phyloP scores from a whole-genome alignment of 2,888 invertebrate genomes.

The Fragum sueziense region DNA sequence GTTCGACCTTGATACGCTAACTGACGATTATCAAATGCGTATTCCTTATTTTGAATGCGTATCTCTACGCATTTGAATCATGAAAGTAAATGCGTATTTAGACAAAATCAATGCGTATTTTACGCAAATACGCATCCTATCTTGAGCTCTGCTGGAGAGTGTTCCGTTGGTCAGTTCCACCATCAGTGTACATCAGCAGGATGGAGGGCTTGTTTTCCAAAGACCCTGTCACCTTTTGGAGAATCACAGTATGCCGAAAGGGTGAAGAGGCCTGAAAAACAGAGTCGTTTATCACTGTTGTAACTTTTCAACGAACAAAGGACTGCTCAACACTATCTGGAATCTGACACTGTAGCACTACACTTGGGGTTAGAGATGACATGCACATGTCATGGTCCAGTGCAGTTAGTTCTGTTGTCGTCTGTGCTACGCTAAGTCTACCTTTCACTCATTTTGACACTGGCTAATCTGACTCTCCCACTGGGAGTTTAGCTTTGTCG shows the following conservation, averaged over 20 bases:
- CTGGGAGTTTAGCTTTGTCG: constrained; percentile 47
- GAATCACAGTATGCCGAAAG: constrained; percentile 31
- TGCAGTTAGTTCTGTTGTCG: constrained; percentile 18
- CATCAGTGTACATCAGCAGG: constrained; percentile 34
- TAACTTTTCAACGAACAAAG: constrained; percentile 32
- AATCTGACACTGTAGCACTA: constrained; percentile 13
- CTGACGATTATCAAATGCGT: too few species aligned
- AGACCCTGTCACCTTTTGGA: constrained; percentile 6
- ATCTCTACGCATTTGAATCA: too few species aligned
- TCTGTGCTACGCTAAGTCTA: constrained; percentile 24
- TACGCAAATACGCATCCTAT: too few species aligned
- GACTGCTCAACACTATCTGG: constrained; percentile 25
- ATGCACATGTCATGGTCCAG: constrained; percentile 43
- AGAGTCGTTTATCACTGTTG: constrained; percentile 33
- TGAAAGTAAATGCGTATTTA: too few species aligned
- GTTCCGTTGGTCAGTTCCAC: constrained; percentile 6
- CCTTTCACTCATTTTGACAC: constrained; percentile 48
- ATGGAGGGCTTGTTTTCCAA: not conserved
- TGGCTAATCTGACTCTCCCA: constrained; percentile 37
- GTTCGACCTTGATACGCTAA: too few species aligned
- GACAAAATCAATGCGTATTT: too few species aligned
- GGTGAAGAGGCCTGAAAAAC: constrained; percentile 33
- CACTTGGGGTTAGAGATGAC: constrained; percentile 32
- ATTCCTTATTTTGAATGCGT: too few species aligned
- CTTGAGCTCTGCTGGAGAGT: too few species aligned